These are phyloP conservation scores for Dasyurus viverrinus DNA, from an alignment of 2,113 vertebrate species.

Conservation along the genomic window DNA sequence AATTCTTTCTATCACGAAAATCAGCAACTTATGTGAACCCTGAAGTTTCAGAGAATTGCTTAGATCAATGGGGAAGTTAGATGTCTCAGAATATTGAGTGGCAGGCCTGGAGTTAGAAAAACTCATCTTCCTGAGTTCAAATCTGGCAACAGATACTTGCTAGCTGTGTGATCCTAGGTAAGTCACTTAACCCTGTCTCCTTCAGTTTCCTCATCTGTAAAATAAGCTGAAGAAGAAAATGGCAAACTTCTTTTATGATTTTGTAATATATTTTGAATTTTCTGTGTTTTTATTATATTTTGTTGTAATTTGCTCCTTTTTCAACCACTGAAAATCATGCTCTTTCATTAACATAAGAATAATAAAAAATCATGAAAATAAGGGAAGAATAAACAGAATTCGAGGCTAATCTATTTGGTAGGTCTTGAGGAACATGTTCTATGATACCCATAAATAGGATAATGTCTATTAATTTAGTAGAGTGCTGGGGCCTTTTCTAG, in stretches of 20 bases:
- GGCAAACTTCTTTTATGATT: not conserved
- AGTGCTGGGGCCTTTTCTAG: not conserved
- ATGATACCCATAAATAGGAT: constrained; percentile 6
- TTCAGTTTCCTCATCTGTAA: not conserved
- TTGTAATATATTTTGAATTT: constrained; percentile 21
- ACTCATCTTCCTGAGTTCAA: not conserved
- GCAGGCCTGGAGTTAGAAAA: not conserved
- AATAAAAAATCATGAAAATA: constrained; percentile 4
- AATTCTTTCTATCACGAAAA: not conserved
- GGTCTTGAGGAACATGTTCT: constrained; percentile 21
- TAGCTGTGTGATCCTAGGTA: not conserved
- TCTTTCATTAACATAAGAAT: constrained; percentile 22
- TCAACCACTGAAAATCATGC: not conserved
- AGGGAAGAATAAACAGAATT: constrained; percentile 5
- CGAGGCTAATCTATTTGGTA: not conserved
- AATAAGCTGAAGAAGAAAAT: not conserved
- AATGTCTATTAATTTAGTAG: not conserved
- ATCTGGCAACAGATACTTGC: not conserved
- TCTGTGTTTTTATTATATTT: constrained; percentile 15
- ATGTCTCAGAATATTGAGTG: not conserved
- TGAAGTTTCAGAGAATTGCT: not conserved
- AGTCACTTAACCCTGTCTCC: not conserved
- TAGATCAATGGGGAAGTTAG: not conserved
- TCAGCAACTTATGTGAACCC: not conserved
- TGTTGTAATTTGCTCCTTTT: not conserved